Base-by-base conservation (phyloP, 2,797 vertebrate species). In the Netta rufina region DNA sequence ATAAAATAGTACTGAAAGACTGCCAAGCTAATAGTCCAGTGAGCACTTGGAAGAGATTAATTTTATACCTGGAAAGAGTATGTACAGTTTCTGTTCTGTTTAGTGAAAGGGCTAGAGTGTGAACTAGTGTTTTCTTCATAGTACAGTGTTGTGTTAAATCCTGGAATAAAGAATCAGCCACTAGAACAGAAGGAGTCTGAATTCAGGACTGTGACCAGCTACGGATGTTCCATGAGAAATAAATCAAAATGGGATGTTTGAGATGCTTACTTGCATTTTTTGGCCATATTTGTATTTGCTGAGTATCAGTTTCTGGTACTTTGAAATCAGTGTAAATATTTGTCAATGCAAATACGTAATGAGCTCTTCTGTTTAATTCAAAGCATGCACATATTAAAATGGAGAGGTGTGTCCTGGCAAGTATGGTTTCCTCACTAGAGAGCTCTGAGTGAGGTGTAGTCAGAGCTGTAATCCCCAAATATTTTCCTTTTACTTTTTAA, bases 21-120 rank as follows among this genome's bases (percentile, higher is more conserved):
- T 94, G 94, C 88, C 93, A 94, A 92, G 54, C 22, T 91, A 91
- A 88, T 76, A 96, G 73, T 36, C 69, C 71, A 82, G n/a, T 84
- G 83, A 95, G 64, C 83, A 79, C 71, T 95, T 87, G 88, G 95
- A 94, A 92, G 85, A 94, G 81, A 92, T 96, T 94, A 89, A 94
- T 94, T 97, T 95, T 91, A 27, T 94, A 91, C 69, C 72, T 94
- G 84, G 84, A 91, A 87, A 61, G 78, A 83, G 19, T 64, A 30
- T 87, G 24, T 91, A 70, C 56, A 74, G n/a, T 92, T 94, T 93
- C 71, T 65, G 65, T 86, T 90, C 77, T 82, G 36, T 93, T 86
- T 88, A 78, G 74, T 88, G 87, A 53, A 89, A 80, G n/a, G 39
- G 17, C 53, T 94, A 78, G 88, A 95, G 95, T 85, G 71, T 82